Evolutionary conservation across 2,797 vertebrate species (phyloP).

Genomic region (Galaxias olidus): DNA sequence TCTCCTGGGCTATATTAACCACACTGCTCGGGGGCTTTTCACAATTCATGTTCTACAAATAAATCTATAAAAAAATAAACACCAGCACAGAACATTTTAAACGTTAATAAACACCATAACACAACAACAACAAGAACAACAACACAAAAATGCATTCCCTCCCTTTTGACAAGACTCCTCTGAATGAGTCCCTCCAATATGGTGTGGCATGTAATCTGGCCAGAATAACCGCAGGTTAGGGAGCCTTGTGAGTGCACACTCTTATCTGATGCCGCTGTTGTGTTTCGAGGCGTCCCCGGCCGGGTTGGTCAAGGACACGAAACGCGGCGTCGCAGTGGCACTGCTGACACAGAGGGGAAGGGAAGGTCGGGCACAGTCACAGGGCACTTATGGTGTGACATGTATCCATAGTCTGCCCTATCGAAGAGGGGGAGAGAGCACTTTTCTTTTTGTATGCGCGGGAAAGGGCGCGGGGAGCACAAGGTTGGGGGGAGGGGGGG

Average conservation of each 20-base stretch:
- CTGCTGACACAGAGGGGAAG: conserved; percentile 20
- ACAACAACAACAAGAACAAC: conserved; percentile 14
- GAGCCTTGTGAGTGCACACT: conserved; percentile 8
- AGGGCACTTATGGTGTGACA: conserved; percentile 58
- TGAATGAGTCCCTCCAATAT: conserved; percentile 1
- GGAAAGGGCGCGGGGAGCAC: conserved; percentile 32
- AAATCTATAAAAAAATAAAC: no score
- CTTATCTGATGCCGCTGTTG: conserved; percentile 39
- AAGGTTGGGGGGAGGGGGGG: conserved; percentile 36
- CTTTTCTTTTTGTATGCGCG: no score
- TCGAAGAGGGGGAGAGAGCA: conserved; percentile 58
- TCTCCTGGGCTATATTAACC: neutral
- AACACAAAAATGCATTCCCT: conserved; percentile 18
- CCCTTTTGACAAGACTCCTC: no score
- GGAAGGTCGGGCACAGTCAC: conserved; percentile 38
- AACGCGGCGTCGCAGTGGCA: conserved; percentile 20
- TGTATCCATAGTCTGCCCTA: conserved; percentile 51
- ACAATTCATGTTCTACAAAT: no score
- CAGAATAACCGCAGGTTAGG: conserved; percentile 11
- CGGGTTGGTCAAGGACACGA: conserved; percentile 41
- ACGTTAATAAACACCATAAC: conserved; percentile 3
- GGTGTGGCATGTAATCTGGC: conserved; percentile 17
- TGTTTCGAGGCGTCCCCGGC: conserved; percentile 32
- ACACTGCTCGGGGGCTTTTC: no score
- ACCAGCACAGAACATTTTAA: no score